Conservation (phyloP, 2,113 vertebrate species). For the Passer domesticus region DNA sequence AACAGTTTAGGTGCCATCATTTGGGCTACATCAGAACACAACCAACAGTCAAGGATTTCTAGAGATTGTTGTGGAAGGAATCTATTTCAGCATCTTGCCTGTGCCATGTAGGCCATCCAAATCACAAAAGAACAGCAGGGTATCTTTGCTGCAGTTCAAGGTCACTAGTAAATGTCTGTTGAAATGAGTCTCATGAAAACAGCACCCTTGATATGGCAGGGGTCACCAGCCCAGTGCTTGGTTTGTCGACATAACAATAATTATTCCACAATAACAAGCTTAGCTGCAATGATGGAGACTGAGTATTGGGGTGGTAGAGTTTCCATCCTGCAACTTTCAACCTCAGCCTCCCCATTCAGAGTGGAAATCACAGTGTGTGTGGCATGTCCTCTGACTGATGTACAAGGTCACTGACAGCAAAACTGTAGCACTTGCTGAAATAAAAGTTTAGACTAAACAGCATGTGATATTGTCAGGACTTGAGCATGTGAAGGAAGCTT, state of each 20-base stretch:
- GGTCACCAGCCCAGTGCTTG: not conserved
- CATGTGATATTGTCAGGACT: not conserved
- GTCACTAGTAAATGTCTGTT: not conserved
- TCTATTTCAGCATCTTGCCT: not conserved
- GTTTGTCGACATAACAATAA: not conserved
- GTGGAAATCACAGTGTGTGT: not conserved
- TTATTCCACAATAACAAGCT: not conserved
- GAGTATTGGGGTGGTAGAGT: not conserved
- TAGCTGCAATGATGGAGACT: not conserved
- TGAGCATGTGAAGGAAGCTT: not conserved
- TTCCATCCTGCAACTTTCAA: not conserved
- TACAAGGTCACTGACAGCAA: slow-evolving; percentile 29
- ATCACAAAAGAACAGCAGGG: slow-evolving; percentile 14
- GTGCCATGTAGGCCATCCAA: not conserved
- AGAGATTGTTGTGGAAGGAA: not conserved
- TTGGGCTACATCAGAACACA: not conserved
- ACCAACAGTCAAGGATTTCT: not conserved
- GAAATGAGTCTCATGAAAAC: not conserved
- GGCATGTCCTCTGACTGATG: not conserved
- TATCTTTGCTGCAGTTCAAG: not conserved
- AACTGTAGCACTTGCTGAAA: slow-evolving; percentile 22
- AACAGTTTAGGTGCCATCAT: not conserved
- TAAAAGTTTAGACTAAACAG: slow-evolving; percentile 29
- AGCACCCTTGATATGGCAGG: not conserved
- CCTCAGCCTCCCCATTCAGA: not conserved